phyloP scores from a whole-genome alignment of 2,888 invertebrate species.

The Perithous albicinctus region DNA sequence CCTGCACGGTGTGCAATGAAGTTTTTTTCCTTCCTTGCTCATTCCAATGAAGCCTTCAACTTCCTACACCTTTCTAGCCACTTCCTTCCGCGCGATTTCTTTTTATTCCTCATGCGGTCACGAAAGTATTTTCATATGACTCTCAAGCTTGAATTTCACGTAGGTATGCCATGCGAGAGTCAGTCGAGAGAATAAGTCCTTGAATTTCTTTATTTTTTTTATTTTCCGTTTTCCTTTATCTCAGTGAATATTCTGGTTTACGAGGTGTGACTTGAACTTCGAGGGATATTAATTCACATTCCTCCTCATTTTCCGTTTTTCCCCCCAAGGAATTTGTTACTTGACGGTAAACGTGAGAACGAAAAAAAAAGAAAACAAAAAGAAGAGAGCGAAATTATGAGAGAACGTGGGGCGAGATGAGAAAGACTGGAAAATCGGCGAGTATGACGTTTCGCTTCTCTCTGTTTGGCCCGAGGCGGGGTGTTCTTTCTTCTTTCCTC shows the following conservation, averaged over 20 bases:
- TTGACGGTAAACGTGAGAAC: slow-evolving; percentile 12
- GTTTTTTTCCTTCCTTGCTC: no score
- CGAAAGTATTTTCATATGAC: slow-evolving; percentile 21
- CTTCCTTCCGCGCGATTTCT: neutral
- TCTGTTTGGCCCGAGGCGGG: slow-evolving; percentile 34
- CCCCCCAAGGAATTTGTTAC: slow-evolving; percentile 24
- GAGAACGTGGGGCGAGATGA: slow-evolving; percentile 16
- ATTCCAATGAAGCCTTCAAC: no score
- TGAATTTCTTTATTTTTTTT: slow-evolving; percentile 1
- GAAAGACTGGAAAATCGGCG: slow-evolving; percentile 28
- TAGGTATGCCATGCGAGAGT: neutral
- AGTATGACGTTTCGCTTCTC: slow-evolving; percentile 34
- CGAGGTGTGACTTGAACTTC: slow-evolving; percentile 21
- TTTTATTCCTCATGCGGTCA: slow-evolving; percentile 4
- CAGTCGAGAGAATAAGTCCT: neutral
- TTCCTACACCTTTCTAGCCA: no score
- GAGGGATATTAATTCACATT: slow-evolving; percentile 53
- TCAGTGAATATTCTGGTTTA: slow-evolving; percentile 34
- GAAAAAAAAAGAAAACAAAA: slow-evolving; percentile 12
- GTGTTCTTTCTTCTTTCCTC: slow-evolving; percentile 34
- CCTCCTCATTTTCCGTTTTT: slow-evolving; percentile 32
- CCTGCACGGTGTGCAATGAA: no score
- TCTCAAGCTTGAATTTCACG: neutral
- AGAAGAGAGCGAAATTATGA: neutral
- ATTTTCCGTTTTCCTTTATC: slow-evolving; percentile 6